phyloP scores from a whole-genome alignment of 2,888 invertebrate species.

The Anticlea derivata region DNA sequence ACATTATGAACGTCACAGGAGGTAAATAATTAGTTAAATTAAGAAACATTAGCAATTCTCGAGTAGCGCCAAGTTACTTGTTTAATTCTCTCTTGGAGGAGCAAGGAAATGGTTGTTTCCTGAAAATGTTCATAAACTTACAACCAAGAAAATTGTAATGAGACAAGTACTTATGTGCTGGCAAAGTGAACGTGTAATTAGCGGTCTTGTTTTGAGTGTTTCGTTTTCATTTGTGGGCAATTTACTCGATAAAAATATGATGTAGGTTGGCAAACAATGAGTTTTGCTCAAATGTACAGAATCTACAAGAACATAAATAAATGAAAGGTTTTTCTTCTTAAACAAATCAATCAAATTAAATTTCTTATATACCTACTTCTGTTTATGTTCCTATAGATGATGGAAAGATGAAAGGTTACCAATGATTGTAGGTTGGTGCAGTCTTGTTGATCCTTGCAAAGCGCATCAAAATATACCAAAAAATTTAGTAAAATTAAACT shows the following conservation, averaged over 20 bases:
- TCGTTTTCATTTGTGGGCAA: conserved; percentile 13
- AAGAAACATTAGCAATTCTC: conserved; percentile 14
- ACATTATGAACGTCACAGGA: too few species aligned
- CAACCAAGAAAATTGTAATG: conserved; percentile 22
- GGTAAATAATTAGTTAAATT: conserved; percentile 1
- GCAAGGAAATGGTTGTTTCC: conserved; percentile 21
- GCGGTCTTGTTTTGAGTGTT: conserved; percentile 13
- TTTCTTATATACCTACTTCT: too few species aligned
- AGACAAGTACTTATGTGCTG: conserved; percentile 16
- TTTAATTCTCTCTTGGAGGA: conserved; percentile 14
- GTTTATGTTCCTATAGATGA: too few species aligned
- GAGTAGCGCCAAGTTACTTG: conserved; percentile 18
- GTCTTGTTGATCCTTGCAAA: too few species aligned
- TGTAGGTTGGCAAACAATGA: neutral
- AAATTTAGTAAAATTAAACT: too few species aligned
- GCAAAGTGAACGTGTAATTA: conserved; percentile 18
- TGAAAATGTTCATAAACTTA: conserved; percentile 15
- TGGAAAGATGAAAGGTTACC: too few species aligned
- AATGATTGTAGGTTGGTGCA: too few species aligned
- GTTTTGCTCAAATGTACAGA: too few species aligned
- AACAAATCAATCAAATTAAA: too few species aligned
- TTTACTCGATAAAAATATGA: neutral
- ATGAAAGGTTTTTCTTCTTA: too few species aligned
- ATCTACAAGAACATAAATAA: too few species aligned
- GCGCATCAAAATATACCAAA: too few species aligned